These are phyloP conservation scores for Poecilia wingei DNA, from an alignment of 2,797 vertebrate species.

Conservation along the genomic window DNA sequence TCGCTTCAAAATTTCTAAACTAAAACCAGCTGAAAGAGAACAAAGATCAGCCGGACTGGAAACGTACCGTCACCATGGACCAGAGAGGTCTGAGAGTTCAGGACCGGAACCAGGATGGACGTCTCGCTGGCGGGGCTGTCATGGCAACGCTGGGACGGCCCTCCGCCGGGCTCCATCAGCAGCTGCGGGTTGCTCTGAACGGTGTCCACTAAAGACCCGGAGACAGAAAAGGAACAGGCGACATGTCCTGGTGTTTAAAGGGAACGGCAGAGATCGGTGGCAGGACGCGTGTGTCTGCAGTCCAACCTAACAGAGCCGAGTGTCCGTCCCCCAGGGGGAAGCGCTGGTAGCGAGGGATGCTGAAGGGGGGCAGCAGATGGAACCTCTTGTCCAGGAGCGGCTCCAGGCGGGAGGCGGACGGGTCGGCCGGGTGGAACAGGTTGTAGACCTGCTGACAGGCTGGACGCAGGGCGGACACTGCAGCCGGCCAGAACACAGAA, in stretches of 20 bases:
- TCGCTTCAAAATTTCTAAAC: not conserved
- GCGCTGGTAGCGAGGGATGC: constrained; percentile 93
- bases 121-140: constrained; percentile 90
- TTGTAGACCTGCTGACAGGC: constrained; percentile 98
- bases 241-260: not conserved
- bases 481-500: not conserved
- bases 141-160: constrained; percentile 80
- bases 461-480: constrained; percentile 92
- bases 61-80: constrained; percentile 88
- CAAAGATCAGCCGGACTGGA: constrained; percentile 16
- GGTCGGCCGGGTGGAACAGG: constrained; percentile 97
- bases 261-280: not conserved
- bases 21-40: not conserved
- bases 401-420: constrained; percentile 94
- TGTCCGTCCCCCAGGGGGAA: constrained; percentile 94
- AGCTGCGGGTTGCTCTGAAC: constrained; percentile 95
- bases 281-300: not conserved
- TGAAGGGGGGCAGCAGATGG: constrained; percentile 91
- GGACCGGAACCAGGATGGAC: constrained; percentile 91
- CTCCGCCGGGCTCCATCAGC: constrained; percentile 86
- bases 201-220: constrained; percentile 86
- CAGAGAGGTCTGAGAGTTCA: constrained; percentile 89
- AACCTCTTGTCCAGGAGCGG: constrained; percentile 94
- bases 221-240: constrained; percentile 27
- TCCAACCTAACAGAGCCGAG: constrained; percentile 91